Evolutionary conservation across 2,113 vertebrate species (phyloP), one percentile per base, ranked within the genome.

Genomic region (Pseudopipra pipra): DNA sequence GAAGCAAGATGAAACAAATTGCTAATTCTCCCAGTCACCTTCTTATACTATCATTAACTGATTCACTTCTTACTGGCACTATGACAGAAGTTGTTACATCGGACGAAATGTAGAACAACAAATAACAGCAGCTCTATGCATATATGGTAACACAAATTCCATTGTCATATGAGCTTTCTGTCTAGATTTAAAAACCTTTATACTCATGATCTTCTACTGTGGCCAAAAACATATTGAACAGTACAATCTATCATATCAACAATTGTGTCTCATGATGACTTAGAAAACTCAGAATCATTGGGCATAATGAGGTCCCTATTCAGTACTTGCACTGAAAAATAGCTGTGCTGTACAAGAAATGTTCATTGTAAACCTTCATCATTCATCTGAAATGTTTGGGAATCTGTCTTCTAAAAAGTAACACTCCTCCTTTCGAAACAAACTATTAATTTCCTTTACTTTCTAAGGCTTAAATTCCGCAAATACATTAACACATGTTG

Each of bases 201-300:
- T 43, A 74, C 0, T 1, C 0, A 1, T 35, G 6, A 11, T 70
- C 56, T 84, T 71, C 39, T 56, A 59, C 23, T 41, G 49, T 9
- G 5, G 14, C 25, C 1, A 8, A 20, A 52, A 55, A 6, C 2
- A 3, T 52, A 71, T 39, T n/a, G 44, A 87, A 91, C 31, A 62
- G 23, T 39, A 87, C 91, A 88, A 81, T n/a, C 37, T 84, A 37
- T 23, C 12, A 71, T 61, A 62, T 17, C 4, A 4, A 52, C 14
- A 33, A 3, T 33, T 71, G 21, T 75, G n/a, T 49, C 58, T 52
- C 21, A 8, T 14, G 65, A 39, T 39, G 27, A 8, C 25, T 91
- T 63, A 51, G 25, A 74, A 84, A 84, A 55, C 9, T 33, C 35
- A 92, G 46, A 85, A 88, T 72, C 18, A 28, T 5, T 61, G n/a